Conservation (phyloP, 2,888 invertebrate genomes). For the Limnephilus rhombicus region DNA sequence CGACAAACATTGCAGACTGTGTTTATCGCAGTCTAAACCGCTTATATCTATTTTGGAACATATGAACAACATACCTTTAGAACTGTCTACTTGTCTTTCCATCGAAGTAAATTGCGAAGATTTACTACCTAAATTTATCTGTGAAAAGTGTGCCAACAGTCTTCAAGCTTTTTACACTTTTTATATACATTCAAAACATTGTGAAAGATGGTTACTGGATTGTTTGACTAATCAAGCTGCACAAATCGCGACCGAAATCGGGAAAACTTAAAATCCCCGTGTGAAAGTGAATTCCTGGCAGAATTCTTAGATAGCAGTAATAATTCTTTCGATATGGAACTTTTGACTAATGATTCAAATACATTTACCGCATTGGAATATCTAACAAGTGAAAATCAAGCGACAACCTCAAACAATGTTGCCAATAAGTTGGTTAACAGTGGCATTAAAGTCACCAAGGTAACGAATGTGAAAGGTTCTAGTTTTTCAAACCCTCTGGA, state of each 20-base stretch:
- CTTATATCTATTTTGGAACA: slow-evolving; percentile 73
- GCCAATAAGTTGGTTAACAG: slow-evolving; percentile 68
- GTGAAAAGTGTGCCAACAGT: slow-evolving; percentile 72
- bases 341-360: slow-evolving; percentile 73
- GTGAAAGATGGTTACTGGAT: slow-evolving; percentile 73
- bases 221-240: slow-evolving; percentile 47
- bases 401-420: slow-evolving; percentile 68
- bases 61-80: slow-evolving; percentile 72
- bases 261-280: slow-evolving; percentile 69
- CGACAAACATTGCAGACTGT: slow-evolving; percentile 74
- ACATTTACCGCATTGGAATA: slow-evolving; percentile 70
- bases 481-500: slow-evolving; percentile 67
- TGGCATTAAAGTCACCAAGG: slow-evolving; percentile 69
- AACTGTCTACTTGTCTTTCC: slow-evolving; percentile 74
- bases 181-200: slow-evolving; percentile 74
- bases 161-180: slow-evolving; percentile 75
- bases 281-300: slow-evolving; percentile 74
- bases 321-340: slow-evolving; percentile 57
- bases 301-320: slow-evolving; percentile 73
- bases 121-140: slow-evolving; percentile 73
- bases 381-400: slow-evolving; percentile 72
- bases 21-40: slow-evolving; percentile 72
- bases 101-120: slow-evolving; percentile 71
- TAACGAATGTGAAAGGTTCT: slow-evolving; percentile 72
- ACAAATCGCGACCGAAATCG: slow-evolving; percentile 12